A percentile compares a stretch with the other conserved stretches of the same genome.
Conservation (phyloP, 2,888 invertebrate species). For the Drosophila conformis region DNA sequence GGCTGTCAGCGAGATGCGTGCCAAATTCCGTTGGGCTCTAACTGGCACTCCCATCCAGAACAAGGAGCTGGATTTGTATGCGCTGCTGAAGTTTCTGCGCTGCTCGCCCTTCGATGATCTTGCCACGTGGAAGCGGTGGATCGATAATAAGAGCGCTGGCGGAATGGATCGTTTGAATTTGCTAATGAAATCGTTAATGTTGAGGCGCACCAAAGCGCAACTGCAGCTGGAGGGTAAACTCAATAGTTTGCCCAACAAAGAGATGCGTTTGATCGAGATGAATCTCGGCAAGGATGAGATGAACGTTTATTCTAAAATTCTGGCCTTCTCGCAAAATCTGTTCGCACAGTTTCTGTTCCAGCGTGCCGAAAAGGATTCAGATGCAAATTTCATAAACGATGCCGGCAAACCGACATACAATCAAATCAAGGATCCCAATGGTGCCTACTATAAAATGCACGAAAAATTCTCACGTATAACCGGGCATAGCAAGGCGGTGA, state of each 20-base stretch:
- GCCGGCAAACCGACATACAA: slow-evolving; percentile 74
- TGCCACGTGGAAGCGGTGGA: slow-evolving; percentile 95
- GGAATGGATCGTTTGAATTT: slow-evolving; percentile 94
- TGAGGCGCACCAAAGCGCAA: slow-evolving; percentile 95
- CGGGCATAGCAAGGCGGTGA: slow-evolving; percentile 87
- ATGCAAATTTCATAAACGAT: slow-evolving; percentile 77
- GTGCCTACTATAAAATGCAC: slow-evolving; percentile 88
- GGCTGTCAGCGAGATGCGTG: slow-evolving; percentile 87
- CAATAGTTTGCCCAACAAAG: slow-evolving; percentile 88
- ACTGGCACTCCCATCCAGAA: slow-evolving; percentile 99
- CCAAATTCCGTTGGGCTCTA: slow-evolving; percentile 91
- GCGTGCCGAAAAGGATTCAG: slow-evolving; percentile 88
- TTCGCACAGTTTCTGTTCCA: slow-evolving; percentile 92
- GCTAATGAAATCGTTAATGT: slow-evolving; percentile 92
- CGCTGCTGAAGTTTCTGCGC: slow-evolving; percentile 92
- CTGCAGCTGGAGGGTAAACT: slow-evolving; percentile 88
- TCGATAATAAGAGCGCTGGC: slow-evolving; percentile 92
- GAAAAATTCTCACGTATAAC: slow-evolving; percentile 87
- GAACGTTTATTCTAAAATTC: slow-evolving; percentile 91
- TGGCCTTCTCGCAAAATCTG: slow-evolving; percentile 90
- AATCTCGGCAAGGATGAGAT: slow-evolving; percentile 89
- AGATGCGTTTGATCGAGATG: slow-evolving; percentile 87
- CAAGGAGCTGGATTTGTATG: slow-evolving; percentile 93
- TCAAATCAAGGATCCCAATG: slow-evolving; percentile 84
- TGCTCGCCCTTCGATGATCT: slow-evolving; percentile 96